phyloP scores from a whole-genome alignment of 2,888 invertebrate species.

The Chydorus sphaericus region DNA sequence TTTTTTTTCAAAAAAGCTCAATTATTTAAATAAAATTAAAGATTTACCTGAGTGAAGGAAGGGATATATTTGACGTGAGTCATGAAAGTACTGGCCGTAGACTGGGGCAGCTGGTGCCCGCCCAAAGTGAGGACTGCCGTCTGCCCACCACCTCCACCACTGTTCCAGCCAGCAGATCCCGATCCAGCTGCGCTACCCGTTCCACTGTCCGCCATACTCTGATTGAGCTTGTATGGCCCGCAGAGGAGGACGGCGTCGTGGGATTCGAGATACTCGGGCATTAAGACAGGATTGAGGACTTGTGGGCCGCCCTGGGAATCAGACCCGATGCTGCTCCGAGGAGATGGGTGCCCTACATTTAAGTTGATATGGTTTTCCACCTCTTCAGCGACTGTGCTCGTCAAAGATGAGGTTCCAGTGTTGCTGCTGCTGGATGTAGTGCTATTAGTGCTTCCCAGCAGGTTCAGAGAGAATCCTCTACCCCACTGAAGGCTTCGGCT shows the following conservation, averaged over 20 bases:
- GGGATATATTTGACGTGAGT: conserved; percentile 59
- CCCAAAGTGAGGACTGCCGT: conserved; percentile 72
- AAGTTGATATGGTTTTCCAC: conserved; percentile 30
- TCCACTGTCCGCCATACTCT: conserved; percentile 67
- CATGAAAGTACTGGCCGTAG: conserved; percentile 60
- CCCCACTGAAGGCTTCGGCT: conserved; percentile 34
- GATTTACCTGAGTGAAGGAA: conserved; percentile 34
- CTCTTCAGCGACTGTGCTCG: conserved; percentile 35
- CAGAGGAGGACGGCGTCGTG: conserved; percentile 83
- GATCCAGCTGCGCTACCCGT: no score
- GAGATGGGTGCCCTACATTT: conserved; percentile 23
- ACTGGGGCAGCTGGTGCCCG: conserved; percentile 66
- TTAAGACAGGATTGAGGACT: conserved; percentile 25
- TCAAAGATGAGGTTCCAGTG: no score
- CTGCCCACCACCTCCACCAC: no score
- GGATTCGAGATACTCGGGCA: conserved; percentile 64
- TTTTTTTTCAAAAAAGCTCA: neutral
- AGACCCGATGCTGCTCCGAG: neutral
- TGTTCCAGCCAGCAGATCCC: no score
- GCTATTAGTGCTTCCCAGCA: no score
- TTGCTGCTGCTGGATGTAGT: no score
- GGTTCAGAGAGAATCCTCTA: neutral
- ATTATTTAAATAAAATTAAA: neutral
- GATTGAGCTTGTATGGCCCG: conserved; percentile 67
- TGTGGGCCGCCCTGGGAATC: neutral